Conservation (phyloP, 2,797 vertebrate genomes). For the Tiaroga cobitis region DNA sequence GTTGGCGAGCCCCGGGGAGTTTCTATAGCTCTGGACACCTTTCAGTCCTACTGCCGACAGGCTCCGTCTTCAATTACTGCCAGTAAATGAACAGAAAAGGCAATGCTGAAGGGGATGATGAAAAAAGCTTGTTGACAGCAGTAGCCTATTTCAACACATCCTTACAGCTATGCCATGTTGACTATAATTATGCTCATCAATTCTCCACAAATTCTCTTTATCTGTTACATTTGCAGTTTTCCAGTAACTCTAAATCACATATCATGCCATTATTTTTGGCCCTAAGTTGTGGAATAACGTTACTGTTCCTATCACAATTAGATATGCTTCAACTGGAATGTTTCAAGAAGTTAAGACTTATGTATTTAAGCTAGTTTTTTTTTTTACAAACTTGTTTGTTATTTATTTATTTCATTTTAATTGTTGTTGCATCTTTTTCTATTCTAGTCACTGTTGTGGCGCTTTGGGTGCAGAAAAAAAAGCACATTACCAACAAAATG, state of each 20-base stretch:
- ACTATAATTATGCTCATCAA: not conserved
- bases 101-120: not conserved
- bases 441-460: not conserved
- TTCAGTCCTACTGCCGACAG: not conserved
- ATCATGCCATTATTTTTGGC: not conserved
- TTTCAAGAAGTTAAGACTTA: not conserved
- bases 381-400: not conserved
- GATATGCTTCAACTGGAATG: not conserved
- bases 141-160: not conserved
- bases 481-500: not conserved
- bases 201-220: not conserved
- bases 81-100: not conserved
- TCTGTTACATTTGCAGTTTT: not conserved
- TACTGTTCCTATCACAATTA: not conserved
- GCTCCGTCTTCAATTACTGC: not conserved
- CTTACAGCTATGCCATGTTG: not conserved
- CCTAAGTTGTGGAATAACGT: not conserved
- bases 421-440: not conserved
- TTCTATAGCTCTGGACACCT: not conserved
- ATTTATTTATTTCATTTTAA: not conserved
- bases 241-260: not conserved
- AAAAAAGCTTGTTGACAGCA: not conserved
- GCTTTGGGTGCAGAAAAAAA: not conserved
- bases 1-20: not conserved
- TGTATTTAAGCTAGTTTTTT: not conserved